Evolutionary conservation across 2,888 invertebrate species (phyloP).

Genomic region (Monopis laevigella): DNA sequence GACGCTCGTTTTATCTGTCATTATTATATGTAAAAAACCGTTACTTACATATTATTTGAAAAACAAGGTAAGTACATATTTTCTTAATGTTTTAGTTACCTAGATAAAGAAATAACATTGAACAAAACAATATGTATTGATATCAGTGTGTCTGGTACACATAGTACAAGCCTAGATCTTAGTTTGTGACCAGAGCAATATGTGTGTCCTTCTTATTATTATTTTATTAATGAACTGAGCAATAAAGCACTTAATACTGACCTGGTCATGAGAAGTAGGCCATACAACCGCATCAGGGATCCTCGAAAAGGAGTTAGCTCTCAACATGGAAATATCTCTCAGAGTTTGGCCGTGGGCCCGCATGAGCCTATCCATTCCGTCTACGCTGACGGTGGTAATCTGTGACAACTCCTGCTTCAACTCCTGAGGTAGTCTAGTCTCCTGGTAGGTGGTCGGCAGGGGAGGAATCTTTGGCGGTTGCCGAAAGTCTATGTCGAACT

Average conservation of each 20-base stretch:
- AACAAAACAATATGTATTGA: no score
- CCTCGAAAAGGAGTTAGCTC: constrained; percentile 77
- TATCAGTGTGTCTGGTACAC: no score
- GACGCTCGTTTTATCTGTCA: no score
- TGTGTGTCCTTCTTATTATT: no score
- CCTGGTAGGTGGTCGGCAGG: constrained; percentile 71
- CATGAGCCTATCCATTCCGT: constrained; percentile 85
- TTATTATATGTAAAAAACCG: no score
- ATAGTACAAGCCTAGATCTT: no score
- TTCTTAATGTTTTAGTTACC: no score
- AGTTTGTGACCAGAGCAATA: no score
- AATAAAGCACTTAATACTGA: constrained; percentile 22
- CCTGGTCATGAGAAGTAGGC: constrained; percentile 87
- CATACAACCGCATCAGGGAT: constrained; percentile 95
- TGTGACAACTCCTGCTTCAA: constrained; percentile 68
- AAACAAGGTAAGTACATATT: no score
- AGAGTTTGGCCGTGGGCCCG: constrained; percentile 94
- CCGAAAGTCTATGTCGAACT: constrained; percentile 73
- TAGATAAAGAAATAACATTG: no score
- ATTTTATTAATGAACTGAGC: no score
- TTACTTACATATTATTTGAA: no score
- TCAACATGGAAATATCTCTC: constrained; percentile 84
- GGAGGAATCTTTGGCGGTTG: constrained; percentile 49
- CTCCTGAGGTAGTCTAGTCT: constrained; percentile 69
- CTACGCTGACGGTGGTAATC: constrained; percentile 50